A percentile compares a stretch with the other conserved stretches of the same genome.
Evolutionary conservation across 2,797 vertebrate species (phyloP).

Genomic region (Enteromius argenteus): DNA sequence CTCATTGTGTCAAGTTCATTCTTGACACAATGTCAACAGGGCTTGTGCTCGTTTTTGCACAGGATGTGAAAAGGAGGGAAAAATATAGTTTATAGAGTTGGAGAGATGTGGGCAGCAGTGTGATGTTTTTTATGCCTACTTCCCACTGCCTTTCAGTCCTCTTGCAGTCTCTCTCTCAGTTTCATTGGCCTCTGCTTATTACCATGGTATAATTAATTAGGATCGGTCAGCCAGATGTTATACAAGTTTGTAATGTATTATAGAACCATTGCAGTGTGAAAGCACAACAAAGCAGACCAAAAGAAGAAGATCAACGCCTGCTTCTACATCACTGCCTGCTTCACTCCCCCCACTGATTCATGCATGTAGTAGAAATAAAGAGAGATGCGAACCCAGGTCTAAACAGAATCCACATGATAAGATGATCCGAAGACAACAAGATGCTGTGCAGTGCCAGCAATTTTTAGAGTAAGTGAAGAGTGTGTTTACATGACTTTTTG

Average conservation of each 20-base stretch:
- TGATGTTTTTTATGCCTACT: neutral
- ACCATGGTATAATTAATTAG: neutral
- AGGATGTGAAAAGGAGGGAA: neutral
- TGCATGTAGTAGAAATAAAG: too few relatives aligned
- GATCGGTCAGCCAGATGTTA: neutral
- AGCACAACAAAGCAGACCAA: neutral
- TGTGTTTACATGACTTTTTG: too few relatives aligned
- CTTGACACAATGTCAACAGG: constrained; percentile 23
- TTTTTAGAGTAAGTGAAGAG: too few relatives aligned
- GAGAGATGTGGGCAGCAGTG: constrained; percentile 7
- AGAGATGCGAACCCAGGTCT: too few relatives aligned
- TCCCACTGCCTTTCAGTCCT: neutral
- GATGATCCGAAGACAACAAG: too few relatives aligned
- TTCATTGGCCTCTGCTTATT: neutral
- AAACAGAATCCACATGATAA: too few relatives aligned
- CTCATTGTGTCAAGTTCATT: constrained; percentile 11
- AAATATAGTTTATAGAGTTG: neutral
- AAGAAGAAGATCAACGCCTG: neutral
- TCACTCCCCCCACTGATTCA: too few relatives aligned
- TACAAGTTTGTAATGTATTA: neutral
- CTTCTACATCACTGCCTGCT: too few relatives aligned
- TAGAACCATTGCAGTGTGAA: neutral
- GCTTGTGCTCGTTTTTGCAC: constrained; percentile 8
- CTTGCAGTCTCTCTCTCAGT: neutral
- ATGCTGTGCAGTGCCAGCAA: too few relatives aligned